A percentile compares a stretch with the other conserved stretches of the same genome.
These are phyloP conservation scores for Zosterops japonicus DNA, from an alignment of 2,113 vertebrate species.

Conservation along the genomic window DNA sequence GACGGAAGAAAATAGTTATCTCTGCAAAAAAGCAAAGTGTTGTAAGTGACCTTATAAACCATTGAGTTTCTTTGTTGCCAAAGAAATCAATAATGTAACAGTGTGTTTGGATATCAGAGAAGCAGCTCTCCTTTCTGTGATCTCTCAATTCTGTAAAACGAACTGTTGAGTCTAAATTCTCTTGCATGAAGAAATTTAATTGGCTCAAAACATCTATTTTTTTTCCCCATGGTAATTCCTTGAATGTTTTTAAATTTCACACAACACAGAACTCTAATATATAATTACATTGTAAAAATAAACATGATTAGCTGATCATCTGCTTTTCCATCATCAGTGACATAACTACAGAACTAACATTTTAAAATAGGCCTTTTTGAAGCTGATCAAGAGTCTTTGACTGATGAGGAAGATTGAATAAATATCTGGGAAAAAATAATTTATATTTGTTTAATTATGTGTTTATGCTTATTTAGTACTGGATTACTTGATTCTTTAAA, in stretches of 20 bases:
- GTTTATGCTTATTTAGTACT: background rate
- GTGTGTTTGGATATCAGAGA: slow-evolving; percentile 4
- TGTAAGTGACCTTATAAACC: slow-evolving; percentile 17
- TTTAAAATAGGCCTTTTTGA: background rate
- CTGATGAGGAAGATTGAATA: background rate
- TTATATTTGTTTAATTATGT: background rate
- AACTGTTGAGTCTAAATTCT: background rate
- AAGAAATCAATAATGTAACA: slow-evolving; percentile 14
- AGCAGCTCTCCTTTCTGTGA: background rate
- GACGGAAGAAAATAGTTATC: slow-evolving; percentile 3
- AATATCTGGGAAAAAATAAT: background rate
- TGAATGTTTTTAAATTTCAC: background rate
- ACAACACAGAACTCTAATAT: background rate
- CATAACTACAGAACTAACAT: background rate
- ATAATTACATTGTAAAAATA: background rate
- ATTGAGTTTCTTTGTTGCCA: background rate
- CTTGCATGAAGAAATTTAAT: background rate
- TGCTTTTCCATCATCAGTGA: background rate
- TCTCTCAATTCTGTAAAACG: background rate
- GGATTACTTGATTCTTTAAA: background rate
- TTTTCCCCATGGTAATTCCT: background rate
- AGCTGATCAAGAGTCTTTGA: background rate
- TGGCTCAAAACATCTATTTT: background rate
- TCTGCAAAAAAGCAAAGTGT: background rate
- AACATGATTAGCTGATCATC: background rate